These are phyloP conservation scores for Drosophila athabasca DNA, from an alignment of 1,140 invertebrate genomes.

Conservation along the genomic window DNA sequence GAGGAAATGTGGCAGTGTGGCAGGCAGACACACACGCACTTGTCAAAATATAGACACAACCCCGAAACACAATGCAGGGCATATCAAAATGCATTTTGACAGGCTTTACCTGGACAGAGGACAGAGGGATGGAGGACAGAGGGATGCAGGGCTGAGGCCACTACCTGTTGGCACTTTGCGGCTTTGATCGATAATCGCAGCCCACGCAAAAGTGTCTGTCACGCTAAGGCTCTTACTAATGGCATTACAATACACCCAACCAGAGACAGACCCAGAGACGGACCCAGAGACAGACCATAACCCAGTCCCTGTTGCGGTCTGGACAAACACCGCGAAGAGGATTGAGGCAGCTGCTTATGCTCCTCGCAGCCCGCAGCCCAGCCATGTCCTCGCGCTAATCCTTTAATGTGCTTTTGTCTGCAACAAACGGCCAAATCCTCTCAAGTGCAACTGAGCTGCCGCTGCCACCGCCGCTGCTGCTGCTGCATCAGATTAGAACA, in stretches of 20 bases:
- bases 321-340: conserved; percentile 57
- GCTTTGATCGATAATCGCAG: conserved; percentile 81
- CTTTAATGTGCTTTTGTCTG: conserved; percentile 80
- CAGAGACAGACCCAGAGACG: not conserved
- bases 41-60: conserved; percentile 66
- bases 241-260: conserved; percentile 67
- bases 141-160: not conserved
- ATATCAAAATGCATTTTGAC: conserved; percentile 69
- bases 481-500: conserved; percentile 76
- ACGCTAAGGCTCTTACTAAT: conserved; percentile 60
- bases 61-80: not conserved
- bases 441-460: conserved; percentile 78
- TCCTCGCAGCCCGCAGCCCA: not conserved
- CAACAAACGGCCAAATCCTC: conserved; percentile 58
- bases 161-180: conserved; percentile 72
- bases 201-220: conserved; percentile 76
- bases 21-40: conserved; percentile 58
- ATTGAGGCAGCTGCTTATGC: conserved; percentile 46
- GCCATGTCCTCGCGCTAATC: conserved; percentile 42
- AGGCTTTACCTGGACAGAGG: conserved; percentile 22
- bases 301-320: conserved; percentile 40
- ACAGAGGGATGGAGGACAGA: too few relatives aligned
- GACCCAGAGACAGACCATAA: not conserved
- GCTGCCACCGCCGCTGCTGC: conserved; percentile 33
- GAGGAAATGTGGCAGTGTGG: not conserved